phyloP scores from a whole-genome alignment of 2,797 vertebrate species.

The Catharus ustulatus region DNA sequence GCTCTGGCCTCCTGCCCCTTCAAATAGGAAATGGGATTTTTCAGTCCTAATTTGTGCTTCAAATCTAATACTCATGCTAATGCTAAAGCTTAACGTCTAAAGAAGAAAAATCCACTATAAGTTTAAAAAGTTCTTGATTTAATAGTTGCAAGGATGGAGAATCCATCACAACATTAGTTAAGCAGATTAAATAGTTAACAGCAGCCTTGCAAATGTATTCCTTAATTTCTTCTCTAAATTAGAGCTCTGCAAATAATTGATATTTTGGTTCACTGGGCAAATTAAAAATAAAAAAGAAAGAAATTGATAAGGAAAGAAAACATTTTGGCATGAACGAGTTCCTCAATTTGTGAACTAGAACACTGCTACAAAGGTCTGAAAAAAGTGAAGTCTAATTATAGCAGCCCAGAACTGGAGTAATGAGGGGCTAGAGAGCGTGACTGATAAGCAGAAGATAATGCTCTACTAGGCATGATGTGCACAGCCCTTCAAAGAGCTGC shows the following conservation, averaged over 20 bases:
- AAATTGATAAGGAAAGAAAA: constrained; percentile 35
- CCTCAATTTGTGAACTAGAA: constrained; percentile 1
- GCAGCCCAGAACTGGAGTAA: background rate
- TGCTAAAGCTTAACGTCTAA: background rate
- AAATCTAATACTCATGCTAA: background rate
- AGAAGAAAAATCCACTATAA: background rate
- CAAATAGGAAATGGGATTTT: background rate
- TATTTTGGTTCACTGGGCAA: constrained; percentile 43
- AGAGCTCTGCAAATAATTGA: constrained; percentile 20
- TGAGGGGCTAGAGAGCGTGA: background rate
- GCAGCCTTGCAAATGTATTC: background rate
- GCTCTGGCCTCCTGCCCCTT: background rate
- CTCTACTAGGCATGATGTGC: background rate
- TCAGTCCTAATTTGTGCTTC: background rate
- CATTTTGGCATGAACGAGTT: background rate
- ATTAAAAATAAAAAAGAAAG: constrained; percentile 27
- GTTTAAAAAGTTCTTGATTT: background rate
- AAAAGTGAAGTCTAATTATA: constrained; percentile 21
- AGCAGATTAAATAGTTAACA: constrained; percentile 28
- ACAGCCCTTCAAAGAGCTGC: background rate
- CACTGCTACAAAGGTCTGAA: background rate
- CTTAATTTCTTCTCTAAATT: constrained; percentile 37
- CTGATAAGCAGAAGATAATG: constrained; percentile 12
- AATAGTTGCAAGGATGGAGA: background rate
- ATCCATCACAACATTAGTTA: background rate